These are phyloP conservation scores for Brachystomella parvula DNA, from an alignment of 1,140 invertebrate genomes.

Conservation along the genomic window DNA sequence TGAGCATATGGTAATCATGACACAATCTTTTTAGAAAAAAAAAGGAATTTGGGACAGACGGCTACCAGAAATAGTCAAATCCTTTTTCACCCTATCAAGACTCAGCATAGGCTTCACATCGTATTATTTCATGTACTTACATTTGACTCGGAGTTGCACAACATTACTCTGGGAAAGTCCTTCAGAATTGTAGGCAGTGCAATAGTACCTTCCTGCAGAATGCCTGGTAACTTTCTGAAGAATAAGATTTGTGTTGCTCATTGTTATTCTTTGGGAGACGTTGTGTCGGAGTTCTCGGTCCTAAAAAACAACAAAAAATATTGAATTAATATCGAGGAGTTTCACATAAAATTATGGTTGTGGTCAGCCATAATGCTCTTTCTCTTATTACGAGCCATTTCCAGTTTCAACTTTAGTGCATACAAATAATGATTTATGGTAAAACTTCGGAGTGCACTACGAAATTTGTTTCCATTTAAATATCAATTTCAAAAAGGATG, in stretches of 20 bases:
- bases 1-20: background rate
- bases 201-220: slow-evolving; percentile 71
- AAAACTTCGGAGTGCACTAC: background rate
- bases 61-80: background rate
- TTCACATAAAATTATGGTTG: background rate
- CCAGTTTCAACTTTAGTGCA: too few relatives aligned
- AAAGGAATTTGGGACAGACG: background rate
- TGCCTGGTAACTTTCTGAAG: slow-evolving; percentile 68
- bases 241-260: slow-evolving; percentile 72
- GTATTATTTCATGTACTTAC: slow-evolving; percentile 51
- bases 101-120: too few relatives aligned
- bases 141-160: slow-evolving; percentile 67
- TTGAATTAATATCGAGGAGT: background rate
- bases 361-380: background rate
- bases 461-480: background rate
- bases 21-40: background rate
- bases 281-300: slow-evolving; percentile 69
- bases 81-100: too few relatives aligned
- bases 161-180: slow-evolving; percentile 71
- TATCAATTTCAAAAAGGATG: background rate
- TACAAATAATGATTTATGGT: background rate
- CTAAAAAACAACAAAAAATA: slow-evolving; percentile 45
- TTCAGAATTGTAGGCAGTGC: slow-evolving; percentile 68
- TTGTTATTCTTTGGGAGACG: slow-evolving; percentile 62
- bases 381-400: too few relatives aligned